Base-by-base conservation (phyloP, 2,888 invertebrate genomes). In the Argyresthia albistria region DNA sequence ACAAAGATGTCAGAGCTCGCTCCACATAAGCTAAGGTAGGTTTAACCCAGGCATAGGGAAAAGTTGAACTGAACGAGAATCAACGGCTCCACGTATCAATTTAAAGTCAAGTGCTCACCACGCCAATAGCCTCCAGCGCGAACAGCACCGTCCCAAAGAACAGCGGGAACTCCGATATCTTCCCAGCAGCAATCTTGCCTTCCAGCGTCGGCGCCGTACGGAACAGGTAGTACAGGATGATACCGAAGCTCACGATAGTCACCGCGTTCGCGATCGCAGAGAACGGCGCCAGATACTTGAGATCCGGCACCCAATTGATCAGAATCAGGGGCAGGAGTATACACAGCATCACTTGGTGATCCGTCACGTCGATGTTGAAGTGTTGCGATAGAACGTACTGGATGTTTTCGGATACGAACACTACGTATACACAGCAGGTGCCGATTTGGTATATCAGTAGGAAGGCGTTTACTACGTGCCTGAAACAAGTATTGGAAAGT, bases 81-180 rank as follows among this genome's bases (percentile, higher is more conserved):
- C 25, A 25, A 25, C 2, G 25, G 25, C 25, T 25, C 25, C 25
- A 25, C 25, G 25, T 25, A 25, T 25, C 25, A 4, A 25, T 25
- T 2, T 25, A 25, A 25, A 25, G n/a, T n/a, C 3, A 39, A 39
- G 53, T 59, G 89, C 93, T 89, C 75, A 95, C 95, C 78, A 95
- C 94, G 51, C 95, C 95, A 60, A 98, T 97, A 52, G 98, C 97
- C 88, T 99, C 98, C 64, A 99, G 91, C 0, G 99, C 96, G 74
- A 97, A 99, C 50, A 99, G 89, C 0, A 97, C 98, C 0, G 97
- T 98, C 43, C 98, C 98, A 73, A 99, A 97, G 86, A 96, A 99
- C 1, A 99, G 88, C 0, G 99, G 98, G 66, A 96, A 93, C 53
- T 92, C 89, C 37, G 88, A 78, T 2, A 92, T 69, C 8, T 90